A percentile compares a stretch with the other conserved stretches of the same genome.
These are phyloP conservation scores for Struthidea cinerea DNA, from an alignment of 2,113 vertebrate genomes.

Conservation along the genomic window DNA sequence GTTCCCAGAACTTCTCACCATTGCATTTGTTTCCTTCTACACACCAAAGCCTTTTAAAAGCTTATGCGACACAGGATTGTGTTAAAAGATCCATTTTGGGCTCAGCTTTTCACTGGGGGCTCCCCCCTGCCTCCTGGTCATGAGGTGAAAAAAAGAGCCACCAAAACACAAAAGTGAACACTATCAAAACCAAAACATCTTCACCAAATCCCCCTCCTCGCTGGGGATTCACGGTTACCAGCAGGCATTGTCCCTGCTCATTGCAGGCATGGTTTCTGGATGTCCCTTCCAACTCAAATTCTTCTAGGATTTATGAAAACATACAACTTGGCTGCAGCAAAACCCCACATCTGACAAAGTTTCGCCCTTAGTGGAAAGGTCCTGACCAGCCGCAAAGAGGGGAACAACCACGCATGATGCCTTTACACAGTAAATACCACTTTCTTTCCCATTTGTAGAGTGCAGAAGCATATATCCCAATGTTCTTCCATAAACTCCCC, in stretches of 20 bases:
- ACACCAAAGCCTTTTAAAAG: neutral
- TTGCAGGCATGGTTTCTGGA: neutral
- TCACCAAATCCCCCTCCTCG: neutral
- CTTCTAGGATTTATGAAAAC: neutral
- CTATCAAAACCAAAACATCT: neutral
- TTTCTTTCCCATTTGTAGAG: neutral
- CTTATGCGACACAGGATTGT: accelerated
- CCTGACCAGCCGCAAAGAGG: neutral
- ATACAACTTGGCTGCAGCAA: neutral
- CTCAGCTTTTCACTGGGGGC: neutral
- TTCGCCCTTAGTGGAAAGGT: neutral
- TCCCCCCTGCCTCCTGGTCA: neutral
- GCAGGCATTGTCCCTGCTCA: neutral
- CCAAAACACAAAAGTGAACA: neutral
- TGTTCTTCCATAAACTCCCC: neutral
- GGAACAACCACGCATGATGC: too few relatives aligned
- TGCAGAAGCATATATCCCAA: neutral
- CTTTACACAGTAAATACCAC: accelerated
- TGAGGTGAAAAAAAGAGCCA: neutral
- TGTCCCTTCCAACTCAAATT: neutral
- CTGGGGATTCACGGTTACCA: neutral
- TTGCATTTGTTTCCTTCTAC: neutral
- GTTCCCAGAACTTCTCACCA: neutral
- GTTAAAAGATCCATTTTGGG: neutral
- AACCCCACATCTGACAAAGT: neutral